Base-by-base conservation (phyloP, 2,888 invertebrate genomes). In the Ctenicera cuprea region DNA sequence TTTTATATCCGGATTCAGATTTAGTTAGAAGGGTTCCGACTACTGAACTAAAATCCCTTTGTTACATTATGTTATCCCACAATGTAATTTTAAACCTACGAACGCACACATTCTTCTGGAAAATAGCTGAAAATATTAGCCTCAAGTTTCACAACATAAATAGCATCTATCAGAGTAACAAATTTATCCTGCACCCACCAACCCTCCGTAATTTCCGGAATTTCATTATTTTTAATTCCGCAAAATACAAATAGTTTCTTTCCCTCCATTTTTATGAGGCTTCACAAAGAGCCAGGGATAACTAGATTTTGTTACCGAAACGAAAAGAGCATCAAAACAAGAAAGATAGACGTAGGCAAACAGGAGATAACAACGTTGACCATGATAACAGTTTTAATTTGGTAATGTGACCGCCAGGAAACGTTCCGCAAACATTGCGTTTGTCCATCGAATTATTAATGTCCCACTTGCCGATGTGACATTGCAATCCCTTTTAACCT, bases 351-450 rank as follows among this genome's bases (percentile, higher is more conserved):
- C 20, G 20, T 0, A 52, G 5, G 26, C 3, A n/a, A 37, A 59
- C 30, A 54, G 20, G 37, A 59, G 38, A 37, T 59, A 59, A 38
- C 16, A 20, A 30, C 30, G 8, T 33, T 52, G 52, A 11, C 57
- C 59, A 38, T 30, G 41, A 59, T 59, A 59, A 38, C 59, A 38
- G 4, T 59, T 59, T 59, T 59, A 59, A 59, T 59, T 59, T 33
- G 38, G 33, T 18, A 50, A 50, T 57, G 57, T 11, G 8, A 33
- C 16, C 30, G 54, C 54, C 12, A 30, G 54, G 26, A 54, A 50
- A 54, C 14, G 30, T 54, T 33, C 14, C 14, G 30, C 54, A 30
- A 54, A 54, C 14, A 30, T n/a, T 54, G 7, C 54, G 30, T 54
- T 54, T 30, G 14, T 14, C 12, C 30, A 30, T 18, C 22, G 22